Base-by-base conservation (phyloP, 2,888 invertebrate genomes). In the Synanthedon vespiformis region DNA sequence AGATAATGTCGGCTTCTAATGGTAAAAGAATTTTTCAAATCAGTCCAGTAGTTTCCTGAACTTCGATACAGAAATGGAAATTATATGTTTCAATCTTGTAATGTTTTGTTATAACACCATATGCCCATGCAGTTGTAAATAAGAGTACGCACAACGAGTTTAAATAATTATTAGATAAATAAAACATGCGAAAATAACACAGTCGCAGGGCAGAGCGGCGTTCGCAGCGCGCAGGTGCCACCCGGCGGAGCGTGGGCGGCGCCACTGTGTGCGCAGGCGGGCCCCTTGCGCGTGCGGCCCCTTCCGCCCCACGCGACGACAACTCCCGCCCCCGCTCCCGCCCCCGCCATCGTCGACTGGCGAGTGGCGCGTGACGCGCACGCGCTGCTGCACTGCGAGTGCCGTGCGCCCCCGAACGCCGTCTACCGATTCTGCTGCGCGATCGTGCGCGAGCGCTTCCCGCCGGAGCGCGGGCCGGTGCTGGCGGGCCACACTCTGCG, bases 401-500 rank as follows among this genome's bases (percentile, higher is more conserved):
- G 84, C 55, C 60, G 74, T 52, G 75, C 80, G 57, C 78, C 77
- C 56, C 80, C 80, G 1, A 71, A 74, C 49, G 65, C 69, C 50
- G 57, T 74, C 50, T 83, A 83, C 67, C 92, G 95, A 67, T 94
- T 96, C 80, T 94, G 94, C 77, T 92, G 94, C 51, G 92, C 92
- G 54, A 90, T 96, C 50, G 89, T 91, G 54, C 90, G 94, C 55
- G 95, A 96, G 71, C 92, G 92, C 59, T 97, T 93, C 80, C 96
- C 96, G 0, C 70, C 85, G 12, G 93, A 94, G 59, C 70, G 81
- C 41, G 90, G 90, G 8, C 65, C 76, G 14, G 65, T 89, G 51
- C 90, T 95, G 57, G 95, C 97, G 4, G 98, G 95, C 0, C 98
- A 99, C 78, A 92, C 93, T 13, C 92, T 99, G 56, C 91, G 92